Evolutionary conservation across 1,140 invertebrate species (phyloP), one percentile per base, ranked within the genome.

Genomic region (Platyura marginata): DNA sequence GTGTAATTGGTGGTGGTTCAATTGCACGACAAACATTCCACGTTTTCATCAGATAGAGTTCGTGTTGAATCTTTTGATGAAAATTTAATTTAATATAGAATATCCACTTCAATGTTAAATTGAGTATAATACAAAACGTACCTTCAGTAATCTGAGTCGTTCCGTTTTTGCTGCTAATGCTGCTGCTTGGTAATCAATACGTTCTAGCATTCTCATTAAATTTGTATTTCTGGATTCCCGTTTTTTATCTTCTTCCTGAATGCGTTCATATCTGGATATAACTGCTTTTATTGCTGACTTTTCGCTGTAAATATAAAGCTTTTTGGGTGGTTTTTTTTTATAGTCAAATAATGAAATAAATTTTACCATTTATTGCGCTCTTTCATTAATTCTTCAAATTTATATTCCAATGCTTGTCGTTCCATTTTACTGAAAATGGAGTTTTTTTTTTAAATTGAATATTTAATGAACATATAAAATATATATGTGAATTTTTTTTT

Each of bases 171-270:
- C 68, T 25, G 66, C 64, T 52, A 75, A 65, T 38, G 64, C 55
- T 6, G 63, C 57, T 19, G 74, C 64, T 46, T 68, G 63, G 37
- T 58, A 66, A 52, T 74, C 72, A 21, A 75, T 66, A 29, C 62
- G 63, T 47, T 74, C 69, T 43, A 77, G 54, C 41, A 65, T 62
- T 33, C 62, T 58, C 15, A 73, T 57, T 36, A 77, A 60, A 49
- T 66, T 64, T 44, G 69, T 65, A 54, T 75, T 77, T 18, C 72
- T 62, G 47, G 73, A 67, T 44, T 72, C 70, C 41, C 72, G 62
- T 15, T 57, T 53, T 37, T 57, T 56, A 47, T 75, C 70, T 50
- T 74, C 70, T 45, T 74, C 71, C 40, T 75, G 52, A 54, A 74
- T 74, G 21, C 66, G 62, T 37, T 72, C 69, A 49, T 75, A 75